Conservation (phyloP, 2,113 vertebrate species). For the Pseudopipra pipra region DNA sequence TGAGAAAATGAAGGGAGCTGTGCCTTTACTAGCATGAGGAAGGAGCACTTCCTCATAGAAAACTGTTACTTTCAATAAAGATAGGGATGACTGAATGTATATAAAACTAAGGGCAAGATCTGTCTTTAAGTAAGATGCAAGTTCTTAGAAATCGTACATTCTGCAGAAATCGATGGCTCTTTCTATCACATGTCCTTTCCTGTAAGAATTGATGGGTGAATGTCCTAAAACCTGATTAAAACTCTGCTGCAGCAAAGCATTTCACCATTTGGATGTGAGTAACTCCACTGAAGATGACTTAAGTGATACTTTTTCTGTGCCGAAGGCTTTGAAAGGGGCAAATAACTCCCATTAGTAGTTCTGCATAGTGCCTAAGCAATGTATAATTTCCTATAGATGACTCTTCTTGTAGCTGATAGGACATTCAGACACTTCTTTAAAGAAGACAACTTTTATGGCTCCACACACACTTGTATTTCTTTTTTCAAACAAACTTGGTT, state of each 20-base stretch:
- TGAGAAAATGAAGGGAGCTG: background rate
- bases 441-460: background rate
- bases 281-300: background rate
- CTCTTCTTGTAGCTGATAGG: background rate
- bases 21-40: background rate
- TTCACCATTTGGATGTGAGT: background rate
- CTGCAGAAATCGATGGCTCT: background rate
- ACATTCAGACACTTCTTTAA: background rate
- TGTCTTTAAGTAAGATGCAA: background rate
- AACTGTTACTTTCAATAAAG: background rate
- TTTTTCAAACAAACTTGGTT: background rate
- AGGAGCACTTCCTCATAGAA: background rate
- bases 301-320: background rate
- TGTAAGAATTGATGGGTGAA: background rate
- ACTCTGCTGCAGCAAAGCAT: background rate
- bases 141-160: background rate
- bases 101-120: background rate
- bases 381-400: background rate
- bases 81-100: background rate
- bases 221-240: background rate
- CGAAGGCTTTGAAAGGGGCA: background rate
- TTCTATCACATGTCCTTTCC: background rate
- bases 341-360: rapidly evolving
- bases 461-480: background rate
- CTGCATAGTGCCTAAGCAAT: background rate